A percentile compares a stretch with the other conserved stretches of the same genome.
Evolutionary conservation across 2,888 invertebrate species (phyloP).

Genomic region (Pemphredon lugubris): DNA sequence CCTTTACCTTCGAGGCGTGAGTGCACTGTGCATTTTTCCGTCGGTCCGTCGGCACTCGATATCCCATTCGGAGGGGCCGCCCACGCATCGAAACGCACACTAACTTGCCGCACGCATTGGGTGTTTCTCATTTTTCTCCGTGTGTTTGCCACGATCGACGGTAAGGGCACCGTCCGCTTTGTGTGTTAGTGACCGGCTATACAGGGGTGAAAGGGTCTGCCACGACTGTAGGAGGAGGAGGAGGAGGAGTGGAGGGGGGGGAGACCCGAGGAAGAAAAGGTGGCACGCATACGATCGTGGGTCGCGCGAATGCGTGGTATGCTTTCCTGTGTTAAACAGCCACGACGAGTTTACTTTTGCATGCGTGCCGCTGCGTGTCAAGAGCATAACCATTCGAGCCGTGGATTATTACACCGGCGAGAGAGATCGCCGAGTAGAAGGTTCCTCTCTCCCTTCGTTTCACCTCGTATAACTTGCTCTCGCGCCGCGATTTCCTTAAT

Average conservation of each 20-base stretch:
- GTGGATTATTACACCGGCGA: slow-evolving; percentile 38
- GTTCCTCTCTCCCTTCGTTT: slow-evolving; percentile 10
- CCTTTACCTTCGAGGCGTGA: slow-evolving; percentile 6
- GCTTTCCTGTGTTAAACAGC: slow-evolving; percentile 30
- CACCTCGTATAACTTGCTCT: neutral
- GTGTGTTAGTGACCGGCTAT: slow-evolving; percentile 54
- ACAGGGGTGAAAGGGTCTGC: slow-evolving; percentile 54
- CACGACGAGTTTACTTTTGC: slow-evolving; percentile 42
- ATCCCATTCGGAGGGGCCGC: slow-evolving; percentile 53
- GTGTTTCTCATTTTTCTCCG: slow-evolving; percentile 10
- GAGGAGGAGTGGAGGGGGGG: slow-evolving; percentile 6
- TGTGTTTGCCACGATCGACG: slow-evolving; percentile 43
- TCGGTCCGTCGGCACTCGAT: slow-evolving; percentile 55
- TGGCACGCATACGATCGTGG: slow-evolving; percentile 35
- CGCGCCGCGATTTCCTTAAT: neutral
- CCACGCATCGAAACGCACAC: slow-evolving; percentile 50
- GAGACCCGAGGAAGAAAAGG: slow-evolving; percentile 46
- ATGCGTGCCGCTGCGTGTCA: slow-evolving; percentile 34
- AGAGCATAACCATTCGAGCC: slow-evolving; percentile 40
- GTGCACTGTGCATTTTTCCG: slow-evolving; percentile 55
- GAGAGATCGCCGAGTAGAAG: neutral
- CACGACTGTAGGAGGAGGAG: slow-evolving; percentile 26
- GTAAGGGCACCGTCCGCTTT: slow-evolving; percentile 50
- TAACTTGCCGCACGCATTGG: neutral
- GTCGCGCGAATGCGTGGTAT: neutral